A percentile compares a stretch with the other conserved stretches of the same genome.
Evolutionary conservation across 2,797 vertebrate species (phyloP).

Genomic region (Craterocephalus amniculus): DNA sequence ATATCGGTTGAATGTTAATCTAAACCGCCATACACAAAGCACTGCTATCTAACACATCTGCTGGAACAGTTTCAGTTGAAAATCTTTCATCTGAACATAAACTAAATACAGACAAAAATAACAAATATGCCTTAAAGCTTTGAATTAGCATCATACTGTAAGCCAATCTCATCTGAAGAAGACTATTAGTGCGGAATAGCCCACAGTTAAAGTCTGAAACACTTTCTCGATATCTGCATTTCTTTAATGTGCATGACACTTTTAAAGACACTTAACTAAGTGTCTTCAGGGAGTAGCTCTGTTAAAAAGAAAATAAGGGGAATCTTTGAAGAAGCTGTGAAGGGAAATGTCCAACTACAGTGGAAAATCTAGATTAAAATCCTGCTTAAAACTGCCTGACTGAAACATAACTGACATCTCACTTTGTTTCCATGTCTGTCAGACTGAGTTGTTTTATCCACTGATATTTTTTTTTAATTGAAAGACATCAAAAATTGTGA

Average conservation of each 20-base stretch:
- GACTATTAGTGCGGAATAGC: constrained; percentile 9
- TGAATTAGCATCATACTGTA: constrained; percentile 14
- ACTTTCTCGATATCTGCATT: constrained; percentile 19
- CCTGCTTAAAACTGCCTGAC: no score
- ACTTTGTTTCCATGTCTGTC: no score
- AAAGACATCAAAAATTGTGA: no score
- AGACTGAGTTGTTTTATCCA: no score
- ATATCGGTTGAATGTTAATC: not conserved
- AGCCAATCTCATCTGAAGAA: constrained; percentile 11
- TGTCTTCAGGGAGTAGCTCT: not conserved
- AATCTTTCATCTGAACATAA: constrained; percentile 4
- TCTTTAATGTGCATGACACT: constrained; percentile 32
- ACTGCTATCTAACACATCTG: constrained; percentile 19
- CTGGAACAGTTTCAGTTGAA: constrained; percentile 3
- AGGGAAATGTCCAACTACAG: no score
- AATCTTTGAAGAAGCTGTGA: no score
- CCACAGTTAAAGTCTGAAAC: constrained; percentile 20
- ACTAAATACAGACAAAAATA: not conserved
- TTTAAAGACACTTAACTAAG: constrained; percentile 17
- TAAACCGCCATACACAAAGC: constrained; percentile 13
- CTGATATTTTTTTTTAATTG: no score
- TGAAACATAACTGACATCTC: no score
- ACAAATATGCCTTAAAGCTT: constrained; percentile 10
- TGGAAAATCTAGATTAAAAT: no score
- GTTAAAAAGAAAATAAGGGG: no score